Evolutionary conservation across 1,140 invertebrate species (phyloP), one percentile per base, ranked within the genome.

Genomic region (Coelopa frigida): DNA sequence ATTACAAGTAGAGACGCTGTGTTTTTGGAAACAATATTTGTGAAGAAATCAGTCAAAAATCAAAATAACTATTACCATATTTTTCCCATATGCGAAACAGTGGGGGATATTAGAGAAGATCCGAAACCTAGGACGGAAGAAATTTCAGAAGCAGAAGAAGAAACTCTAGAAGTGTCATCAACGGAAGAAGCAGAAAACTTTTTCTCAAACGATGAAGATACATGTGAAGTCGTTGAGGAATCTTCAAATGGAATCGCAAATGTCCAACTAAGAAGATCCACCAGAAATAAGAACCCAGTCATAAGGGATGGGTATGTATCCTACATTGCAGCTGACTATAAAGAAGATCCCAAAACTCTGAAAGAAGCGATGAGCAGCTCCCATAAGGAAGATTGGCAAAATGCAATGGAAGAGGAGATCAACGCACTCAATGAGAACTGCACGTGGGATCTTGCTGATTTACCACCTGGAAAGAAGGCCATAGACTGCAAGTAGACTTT

Each of bases 1-100:
- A 45, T 52, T 3, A 53, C 48, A 20, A 49, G 58, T 42, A 51
- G 61, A 44, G 54, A 68, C 55, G 59, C 69, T 5, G 39, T 41
- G 2, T 69, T 70, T 43, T 40, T 60, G 36, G 59, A 65, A 52
- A 40, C n/a, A 18, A 14, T 27, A 41, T 20, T 35, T 41, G 12
- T 35, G 54, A 11, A 33, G 38, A 29, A 18, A 12, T 5, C 3
- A 12, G 8, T 4, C 10, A 45, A 32, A 39, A 5, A n/a, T n/a
- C 3, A 2, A 36, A 43, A 26, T n/a, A n/a, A n/a, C n/a, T n/a
- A n/a, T n/a, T n/a, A n/a, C n/a, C n/a, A n/a, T n/a, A n/a, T n/a
- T n/a, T n/a, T n/a, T n/a, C n/a, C n/a, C n/a, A n/a, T n/a, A n/a
- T n/a, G n/a, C n/a, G n/a, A n/a, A n/a, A n/a, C n/a, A n/a, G n/a